Conservation (phyloP, 2,113 vertebrate species). For the Trematocara nigrifrons region DNA sequence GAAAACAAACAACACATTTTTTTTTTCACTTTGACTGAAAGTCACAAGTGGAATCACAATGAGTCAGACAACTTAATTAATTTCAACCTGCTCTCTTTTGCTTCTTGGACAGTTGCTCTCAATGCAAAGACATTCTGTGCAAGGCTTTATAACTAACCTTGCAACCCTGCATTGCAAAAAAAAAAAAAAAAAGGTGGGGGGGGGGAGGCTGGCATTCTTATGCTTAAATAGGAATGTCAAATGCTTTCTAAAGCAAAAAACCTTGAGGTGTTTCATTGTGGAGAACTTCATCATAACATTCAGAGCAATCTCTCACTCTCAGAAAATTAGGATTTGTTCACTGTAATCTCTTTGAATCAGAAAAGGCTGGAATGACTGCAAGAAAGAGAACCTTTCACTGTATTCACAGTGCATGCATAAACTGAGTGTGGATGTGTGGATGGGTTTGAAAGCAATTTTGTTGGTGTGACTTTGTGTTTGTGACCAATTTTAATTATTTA, state of each 20-base stretch:
- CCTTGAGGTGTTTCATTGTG: slow-evolving; percentile 55
- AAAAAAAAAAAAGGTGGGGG: no score
- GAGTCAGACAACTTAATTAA: slow-evolving; percentile 29
- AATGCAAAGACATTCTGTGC: background rate
- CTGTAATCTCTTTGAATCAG: background rate
- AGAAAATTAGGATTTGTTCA: slow-evolving; percentile 9
- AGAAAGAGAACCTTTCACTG: background rate
- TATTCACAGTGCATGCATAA: background rate
- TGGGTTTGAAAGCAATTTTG: background rate
- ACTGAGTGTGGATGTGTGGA: background rate
- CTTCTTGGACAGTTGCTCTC: slow-evolving; percentile 14
- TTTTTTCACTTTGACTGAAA: background rate
- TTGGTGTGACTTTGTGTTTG: background rate
- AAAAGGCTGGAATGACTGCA: background rate
- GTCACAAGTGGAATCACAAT: slow-evolving; percentile 15
- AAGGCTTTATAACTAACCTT: slow-evolving; percentile 37
- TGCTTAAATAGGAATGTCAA: slow-evolving; percentile 24
- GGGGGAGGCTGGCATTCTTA: background rate
- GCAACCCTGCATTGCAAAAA: background rate
- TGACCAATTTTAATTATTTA: background rate
- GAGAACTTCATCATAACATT: slow-evolving; percentile 20
- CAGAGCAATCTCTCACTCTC: background rate
- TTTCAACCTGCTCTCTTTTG: background rate
- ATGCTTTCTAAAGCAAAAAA: slow-evolving; percentile 37
- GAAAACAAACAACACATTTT: slow-evolving; percentile 17